Evolutionary conservation across 2,888 invertebrate genomes (phyloP).

Genomic region (Anoplius nigerrimus): DNA sequence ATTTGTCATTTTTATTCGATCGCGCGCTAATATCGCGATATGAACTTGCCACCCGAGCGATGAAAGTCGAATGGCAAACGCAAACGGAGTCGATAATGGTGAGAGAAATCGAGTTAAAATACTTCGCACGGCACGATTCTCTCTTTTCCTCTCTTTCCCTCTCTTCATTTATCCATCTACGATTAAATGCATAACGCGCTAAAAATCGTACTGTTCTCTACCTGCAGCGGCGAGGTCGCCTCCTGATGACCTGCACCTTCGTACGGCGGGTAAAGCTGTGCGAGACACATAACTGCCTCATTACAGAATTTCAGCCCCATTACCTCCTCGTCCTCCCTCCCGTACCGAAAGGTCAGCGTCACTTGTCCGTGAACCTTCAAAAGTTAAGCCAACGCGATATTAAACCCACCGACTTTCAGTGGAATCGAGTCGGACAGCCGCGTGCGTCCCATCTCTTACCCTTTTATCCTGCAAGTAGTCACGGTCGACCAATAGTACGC

Average conservation of each 20-base stretch:
- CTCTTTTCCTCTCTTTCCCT: too few relatives aligned
- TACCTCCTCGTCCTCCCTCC: constrained; percentile 97
- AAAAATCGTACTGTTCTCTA: constrained; percentile 74
- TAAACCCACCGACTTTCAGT: not conserved
- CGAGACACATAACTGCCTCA: constrained; percentile 95
- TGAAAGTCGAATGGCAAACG: too few relatives aligned
- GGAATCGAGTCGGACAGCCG: not conserved
- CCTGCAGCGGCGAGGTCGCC: constrained; percentile 85
- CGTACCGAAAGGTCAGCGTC: constrained; percentile 96
- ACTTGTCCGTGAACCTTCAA: constrained; percentile 85
- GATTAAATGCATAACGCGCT: not conserved
- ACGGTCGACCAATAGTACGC: constrained; percentile 94
- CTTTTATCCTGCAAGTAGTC: constrained; percentile 89
- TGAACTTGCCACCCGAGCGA: too few relatives aligned
- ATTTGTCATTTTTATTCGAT: too few relatives aligned
- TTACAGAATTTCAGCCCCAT: constrained; percentile 99
- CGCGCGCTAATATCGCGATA: too few relatives aligned
- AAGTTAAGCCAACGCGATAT: not conserved
- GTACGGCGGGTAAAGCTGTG: constrained; percentile 87
- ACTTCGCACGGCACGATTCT: too few relatives aligned
- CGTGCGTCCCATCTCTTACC: constrained; percentile 66
- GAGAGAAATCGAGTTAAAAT: not conserved
- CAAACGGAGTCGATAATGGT: too few relatives aligned
- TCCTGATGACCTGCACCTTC: constrained; percentile 76
- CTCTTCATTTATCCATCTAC: not conserved